These are phyloP conservation scores for Podargus strigoides DNA, from an alignment of 2,797 vertebrate species.

Conservation along the genomic window DNA sequence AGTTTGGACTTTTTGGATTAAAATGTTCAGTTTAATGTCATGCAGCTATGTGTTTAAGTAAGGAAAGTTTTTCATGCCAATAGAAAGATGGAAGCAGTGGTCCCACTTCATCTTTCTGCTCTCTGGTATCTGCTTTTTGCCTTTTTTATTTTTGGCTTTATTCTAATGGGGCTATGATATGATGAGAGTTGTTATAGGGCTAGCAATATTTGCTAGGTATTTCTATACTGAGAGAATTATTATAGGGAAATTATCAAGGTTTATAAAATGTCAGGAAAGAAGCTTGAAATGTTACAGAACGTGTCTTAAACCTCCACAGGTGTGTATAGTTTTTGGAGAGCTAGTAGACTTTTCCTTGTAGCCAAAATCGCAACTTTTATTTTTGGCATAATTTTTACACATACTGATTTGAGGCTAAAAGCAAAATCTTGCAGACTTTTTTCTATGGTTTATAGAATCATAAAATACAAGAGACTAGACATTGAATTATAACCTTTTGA, in stretches of 20 bases:
- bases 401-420: not conserved
- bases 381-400: not conserved
- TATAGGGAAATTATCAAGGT: not conserved
- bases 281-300: not conserved
- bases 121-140: not conserved
- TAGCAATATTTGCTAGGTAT: not conserved
- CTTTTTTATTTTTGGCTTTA: not conserved
- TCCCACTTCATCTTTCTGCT: not conserved
- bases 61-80: not conserved
- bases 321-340: not conserved
- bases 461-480: not conserved
- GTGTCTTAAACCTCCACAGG: not conserved
- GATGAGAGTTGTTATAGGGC: not conserved
- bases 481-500: not conserved
- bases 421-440: not conserved
- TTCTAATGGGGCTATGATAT: not conserved
- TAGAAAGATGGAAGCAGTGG: not conserved
- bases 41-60: not conserved
- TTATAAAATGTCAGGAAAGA: not conserved
- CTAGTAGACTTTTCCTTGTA: not conserved
- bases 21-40: not conserved
- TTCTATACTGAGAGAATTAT: not conserved
- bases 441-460: not conserved
- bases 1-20: not conserved
- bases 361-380: not conserved